phyloP scores from a whole-genome alignment of 2,888 invertebrate species.

The Stenodema calcarata region DNA sequence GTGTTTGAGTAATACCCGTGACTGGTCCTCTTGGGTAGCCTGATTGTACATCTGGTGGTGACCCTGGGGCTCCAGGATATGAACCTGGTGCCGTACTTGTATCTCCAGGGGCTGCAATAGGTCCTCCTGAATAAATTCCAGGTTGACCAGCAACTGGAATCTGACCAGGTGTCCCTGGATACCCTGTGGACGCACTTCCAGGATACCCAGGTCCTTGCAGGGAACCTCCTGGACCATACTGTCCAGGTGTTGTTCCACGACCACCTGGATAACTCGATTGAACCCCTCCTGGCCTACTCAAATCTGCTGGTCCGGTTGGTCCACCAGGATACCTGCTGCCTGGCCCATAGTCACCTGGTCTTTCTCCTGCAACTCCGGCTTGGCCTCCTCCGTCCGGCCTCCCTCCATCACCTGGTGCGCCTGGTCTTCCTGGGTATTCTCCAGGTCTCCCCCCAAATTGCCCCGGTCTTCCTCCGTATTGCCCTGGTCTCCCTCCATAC shows the following conservation, averaged over 20 bases:
- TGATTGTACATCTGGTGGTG: slow-evolving; percentile 18
- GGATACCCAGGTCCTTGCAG: slow-evolving; percentile 36
- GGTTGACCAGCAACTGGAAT: slow-evolving; percentile 7
- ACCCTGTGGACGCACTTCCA: background rate
- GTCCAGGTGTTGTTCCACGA: too few relatives aligned
- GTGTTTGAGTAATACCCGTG: too few relatives aligned
- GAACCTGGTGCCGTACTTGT: slow-evolving; percentile 33
- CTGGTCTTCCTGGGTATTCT: slow-evolving; percentile 27
- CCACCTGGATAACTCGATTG: too few relatives aligned
- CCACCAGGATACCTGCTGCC: slow-evolving; percentile 38
- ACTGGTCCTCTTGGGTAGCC: slow-evolving; percentile 35
- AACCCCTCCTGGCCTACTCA: slow-evolving; percentile 7
- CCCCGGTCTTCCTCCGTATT: slow-evolving; percentile 40
- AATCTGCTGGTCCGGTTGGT: slow-evolving; percentile 4
- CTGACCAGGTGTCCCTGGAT: background rate
- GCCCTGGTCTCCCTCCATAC: slow-evolving; percentile 45
- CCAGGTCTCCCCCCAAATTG: slow-evolving; percentile 48
- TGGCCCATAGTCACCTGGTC: slow-evolving; percentile 47
- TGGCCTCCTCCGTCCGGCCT: slow-evolving; percentile 50
- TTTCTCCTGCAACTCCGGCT: slow-evolving; percentile 26
- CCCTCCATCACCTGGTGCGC: background rate
- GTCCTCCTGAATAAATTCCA: slow-evolving; percentile 53
- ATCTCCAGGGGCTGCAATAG: slow-evolving; percentile 31
- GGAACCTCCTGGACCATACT: background rate
- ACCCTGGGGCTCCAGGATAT: slow-evolving; percentile 22